phyloP scores from a whole-genome alignment of 2,797 vertebrate species.

The Mormyrus proboscirostris region DNA sequence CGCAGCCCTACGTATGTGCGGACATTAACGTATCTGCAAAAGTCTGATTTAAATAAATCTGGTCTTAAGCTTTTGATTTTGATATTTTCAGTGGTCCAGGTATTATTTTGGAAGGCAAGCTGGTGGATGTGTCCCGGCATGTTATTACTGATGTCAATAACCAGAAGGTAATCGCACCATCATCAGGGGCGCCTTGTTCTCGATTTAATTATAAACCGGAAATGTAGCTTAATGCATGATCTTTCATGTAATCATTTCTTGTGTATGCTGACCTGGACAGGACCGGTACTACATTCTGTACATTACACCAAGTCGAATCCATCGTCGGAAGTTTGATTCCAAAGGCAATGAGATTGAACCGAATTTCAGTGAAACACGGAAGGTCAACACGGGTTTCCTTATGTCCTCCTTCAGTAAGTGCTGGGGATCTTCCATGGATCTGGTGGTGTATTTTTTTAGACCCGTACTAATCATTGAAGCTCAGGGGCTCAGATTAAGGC shows the following conservation, averaged over 20 bases:
- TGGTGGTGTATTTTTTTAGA: background rate
- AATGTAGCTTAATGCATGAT: background rate
- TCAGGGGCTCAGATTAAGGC: background rate
- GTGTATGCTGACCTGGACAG: constrained; percentile 37
- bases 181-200: background rate
- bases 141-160: constrained; percentile 55
- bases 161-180: constrained; percentile 62
- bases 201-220: background rate
- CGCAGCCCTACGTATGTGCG: background rate
- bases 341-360: constrained; percentile 75
- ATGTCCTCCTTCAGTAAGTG: constrained; percentile 83
- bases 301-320: constrained; percentile 62
- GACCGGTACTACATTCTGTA: constrained; percentile 71
- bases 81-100: constrained; percentile 60
- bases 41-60: background rate
- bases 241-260: background rate
- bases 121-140: constrained; percentile 74
- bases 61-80: background rate
- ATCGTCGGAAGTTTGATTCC: constrained; percentile 70
- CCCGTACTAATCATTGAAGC: background rate
- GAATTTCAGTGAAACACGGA: constrained; percentile 75
- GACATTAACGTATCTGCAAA: background rate
- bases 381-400: constrained; percentile 81
- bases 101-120: constrained; percentile 67
- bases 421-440: background rate